A percentile compares a stretch with the other conserved stretches of the same genome.
Evolutionary conservation across 2,888 invertebrate genomes (phyloP).

Genomic region (Gandaritis pyraliata): DNA sequence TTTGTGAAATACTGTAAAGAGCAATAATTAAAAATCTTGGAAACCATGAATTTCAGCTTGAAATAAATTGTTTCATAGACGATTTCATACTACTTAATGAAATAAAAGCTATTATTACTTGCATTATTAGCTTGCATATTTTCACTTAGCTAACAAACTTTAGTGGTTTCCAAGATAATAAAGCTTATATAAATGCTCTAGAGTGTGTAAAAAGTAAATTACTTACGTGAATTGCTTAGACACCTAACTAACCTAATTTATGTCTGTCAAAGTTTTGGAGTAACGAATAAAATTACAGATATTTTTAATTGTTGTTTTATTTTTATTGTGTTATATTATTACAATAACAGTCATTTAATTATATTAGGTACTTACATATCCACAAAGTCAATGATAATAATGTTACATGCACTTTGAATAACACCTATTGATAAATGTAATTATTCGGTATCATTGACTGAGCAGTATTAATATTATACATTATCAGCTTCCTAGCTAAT

Average conservation of each 20-base stretch:
- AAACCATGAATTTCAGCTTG: too few species aligned
- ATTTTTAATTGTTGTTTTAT: conserved; percentile 63
- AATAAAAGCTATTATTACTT: too few species aligned
- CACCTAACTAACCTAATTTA: conserved; percentile 3
- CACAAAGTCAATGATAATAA: conserved; percentile 49
- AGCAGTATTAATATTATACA: conserved; percentile 46
- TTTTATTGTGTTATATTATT: conserved; percentile 59
- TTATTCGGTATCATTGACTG: conserved; percentile 47
- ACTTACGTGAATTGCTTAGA: too few species aligned
- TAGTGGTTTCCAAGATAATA: too few species aligned
- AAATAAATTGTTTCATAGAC: too few species aligned
- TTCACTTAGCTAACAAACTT: too few species aligned
- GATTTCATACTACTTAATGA: too few species aligned
- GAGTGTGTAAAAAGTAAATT: too few species aligned
- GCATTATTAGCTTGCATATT: too few species aligned
- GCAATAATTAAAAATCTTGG: too few species aligned
- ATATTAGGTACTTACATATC: conserved; percentile 52
- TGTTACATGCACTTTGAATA: conserved; percentile 21
- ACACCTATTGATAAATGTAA: conserved; percentile 16
- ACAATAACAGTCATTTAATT: conserved; percentile 69
- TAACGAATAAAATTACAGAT: conserved; percentile 44
- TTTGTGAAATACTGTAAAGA: too few species aligned
- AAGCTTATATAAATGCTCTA: too few species aligned
- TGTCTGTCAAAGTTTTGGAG: conserved; percentile 11
- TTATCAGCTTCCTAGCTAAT: conserved; percentile 73